These are phyloP conservation scores for Notocelia uddmanniana DNA, from an alignment of 2,888 invertebrate species.

Conservation along the genomic window DNA sequence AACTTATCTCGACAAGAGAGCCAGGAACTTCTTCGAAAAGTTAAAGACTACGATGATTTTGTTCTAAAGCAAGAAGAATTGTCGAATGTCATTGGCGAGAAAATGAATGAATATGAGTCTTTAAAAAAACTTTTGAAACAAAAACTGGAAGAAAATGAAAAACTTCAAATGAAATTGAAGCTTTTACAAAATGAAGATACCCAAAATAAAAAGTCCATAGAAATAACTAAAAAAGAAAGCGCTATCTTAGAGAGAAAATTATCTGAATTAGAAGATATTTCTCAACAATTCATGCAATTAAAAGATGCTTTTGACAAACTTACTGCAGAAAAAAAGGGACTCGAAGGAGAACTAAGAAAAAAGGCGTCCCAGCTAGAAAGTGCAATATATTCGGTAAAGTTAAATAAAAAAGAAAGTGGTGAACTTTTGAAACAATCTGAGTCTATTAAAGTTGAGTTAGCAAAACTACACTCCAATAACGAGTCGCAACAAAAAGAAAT, in stretches of 20 bases:
- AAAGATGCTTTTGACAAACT: slow-evolving; percentile 59
- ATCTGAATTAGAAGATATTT: slow-evolving; percentile 57
- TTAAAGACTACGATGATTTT: slow-evolving; percentile 61
- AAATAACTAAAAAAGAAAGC: slow-evolving; percentile 65
- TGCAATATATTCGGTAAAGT: slow-evolving; percentile 55
- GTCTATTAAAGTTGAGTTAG: slow-evolving; percentile 58
- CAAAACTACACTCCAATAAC: slow-evolving; percentile 60
- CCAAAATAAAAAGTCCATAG: slow-evolving; percentile 58
- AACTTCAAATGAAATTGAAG: slow-evolving; percentile 47
- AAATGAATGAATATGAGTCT: slow-evolving; percentile 55
- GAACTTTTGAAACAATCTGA: slow-evolving; percentile 59
- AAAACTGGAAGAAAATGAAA: slow-evolving; percentile 58
- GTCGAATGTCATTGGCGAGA: slow-evolving; percentile 53
- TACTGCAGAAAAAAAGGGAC: slow-evolving; percentile 57
- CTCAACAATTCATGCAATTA: slow-evolving; percentile 56
- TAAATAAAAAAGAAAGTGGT: slow-evolving; percentile 62
- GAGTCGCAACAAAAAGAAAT: slow-evolving; percentile 55
- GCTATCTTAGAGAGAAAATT: slow-evolving; percentile 61
- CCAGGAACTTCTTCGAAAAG: slow-evolving; percentile 64
- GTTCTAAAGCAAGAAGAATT: slow-evolving; percentile 56
- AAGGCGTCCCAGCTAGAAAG: slow-evolving; percentile 59
- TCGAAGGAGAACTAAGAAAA: slow-evolving; percentile 60
- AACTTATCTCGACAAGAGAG: slow-evolving; percentile 67
- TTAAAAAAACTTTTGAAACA: slow-evolving; percentile 53
- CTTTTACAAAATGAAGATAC: slow-evolving; percentile 62